Base-by-base conservation (phyloP, 2,888 invertebrate species). In the Andrena praecox region DNA sequence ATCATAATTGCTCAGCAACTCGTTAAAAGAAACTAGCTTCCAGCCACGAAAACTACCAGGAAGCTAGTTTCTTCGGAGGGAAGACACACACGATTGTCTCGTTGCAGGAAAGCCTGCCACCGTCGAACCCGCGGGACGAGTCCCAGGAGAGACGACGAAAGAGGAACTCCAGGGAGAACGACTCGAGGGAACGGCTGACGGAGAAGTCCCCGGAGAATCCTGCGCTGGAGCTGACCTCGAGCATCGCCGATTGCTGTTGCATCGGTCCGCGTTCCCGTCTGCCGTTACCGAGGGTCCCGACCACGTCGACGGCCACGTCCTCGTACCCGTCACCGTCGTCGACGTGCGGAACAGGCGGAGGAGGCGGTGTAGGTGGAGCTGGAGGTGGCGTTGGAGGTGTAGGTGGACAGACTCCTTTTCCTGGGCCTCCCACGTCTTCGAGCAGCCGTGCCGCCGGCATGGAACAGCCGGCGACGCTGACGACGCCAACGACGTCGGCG, bases 251-350 rank as follows among this genome's bases (percentile, higher is more conserved):
- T 77, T 92, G 93, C 31, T 92, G 93, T 66, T 93, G 93, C 90
- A 93, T 93, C 76, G 92, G 93, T n/a, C 89, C 92, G 2, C 90
- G 92, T n/a, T 92, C 92, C 24, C 91, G 92, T 60, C 82, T 93
- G 0, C 93, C 93, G 52, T 82, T 92, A 75, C 91, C 92, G 33
- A 87, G 91, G 63, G 78, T 89, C 70, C 77, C 87, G 77, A 83
- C 42, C 42, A 42, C 73, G 74, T 56, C 82, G 77, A 60, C 74
- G 76, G 33, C 73, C 31, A 31, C 72, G 76, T 60, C 78, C 63
- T 10, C 85, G 80, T 60, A 81, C 59, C 12, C 83, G 76, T 54
- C 77, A 68, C 62, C 83, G 80, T 63, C 82, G 42, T 33, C 73
- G 71, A 64, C 69, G 71, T 82, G 79, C 54, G 79, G 85, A 74